phyloP scores from a whole-genome alignment of 2,888 invertebrate species.

The Spisula subtruncata region DNA sequence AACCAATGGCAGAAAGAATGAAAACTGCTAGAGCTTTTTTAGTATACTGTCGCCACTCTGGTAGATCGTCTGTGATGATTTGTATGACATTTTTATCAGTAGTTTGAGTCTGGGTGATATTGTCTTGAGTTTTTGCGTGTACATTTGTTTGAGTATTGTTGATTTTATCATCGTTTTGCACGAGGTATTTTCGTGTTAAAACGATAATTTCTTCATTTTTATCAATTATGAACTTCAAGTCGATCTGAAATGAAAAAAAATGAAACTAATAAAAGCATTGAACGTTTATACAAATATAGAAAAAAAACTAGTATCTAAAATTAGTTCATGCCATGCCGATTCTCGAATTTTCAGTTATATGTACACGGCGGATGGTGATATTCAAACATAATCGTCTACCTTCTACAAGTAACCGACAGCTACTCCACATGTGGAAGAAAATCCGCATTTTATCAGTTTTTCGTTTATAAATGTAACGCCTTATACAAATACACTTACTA shows the following conservation, averaged over 20 bases:
- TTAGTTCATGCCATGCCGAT: neutral
- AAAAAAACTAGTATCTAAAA: neutral
- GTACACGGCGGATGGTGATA: no score
- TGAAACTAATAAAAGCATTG: neutral
- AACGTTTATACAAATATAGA: neutral
- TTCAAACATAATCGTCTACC: no score
- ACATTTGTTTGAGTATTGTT: neutral
- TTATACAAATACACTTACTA: no score
- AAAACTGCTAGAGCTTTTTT: constrained; percentile 30
- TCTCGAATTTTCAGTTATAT: neutral
- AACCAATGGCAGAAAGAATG: constrained; percentile 42
- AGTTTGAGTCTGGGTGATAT: neutral
- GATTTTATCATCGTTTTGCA: neutral
- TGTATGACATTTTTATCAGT: neutral
- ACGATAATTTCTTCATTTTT: neutral
- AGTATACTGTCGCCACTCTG: constrained; percentile 24
- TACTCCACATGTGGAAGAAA: no score
- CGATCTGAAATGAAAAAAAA: neutral
- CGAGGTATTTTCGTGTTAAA: neutral
- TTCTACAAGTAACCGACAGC: no score
- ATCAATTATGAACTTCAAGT: neutral
- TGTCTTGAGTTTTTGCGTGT: neutral
- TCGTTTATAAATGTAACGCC: no score
- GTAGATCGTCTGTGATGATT: neutral
- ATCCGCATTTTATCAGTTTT: no score